Base-by-base conservation (phyloP, 2,888 invertebrate genomes). In the Acleris literana region DNA sequence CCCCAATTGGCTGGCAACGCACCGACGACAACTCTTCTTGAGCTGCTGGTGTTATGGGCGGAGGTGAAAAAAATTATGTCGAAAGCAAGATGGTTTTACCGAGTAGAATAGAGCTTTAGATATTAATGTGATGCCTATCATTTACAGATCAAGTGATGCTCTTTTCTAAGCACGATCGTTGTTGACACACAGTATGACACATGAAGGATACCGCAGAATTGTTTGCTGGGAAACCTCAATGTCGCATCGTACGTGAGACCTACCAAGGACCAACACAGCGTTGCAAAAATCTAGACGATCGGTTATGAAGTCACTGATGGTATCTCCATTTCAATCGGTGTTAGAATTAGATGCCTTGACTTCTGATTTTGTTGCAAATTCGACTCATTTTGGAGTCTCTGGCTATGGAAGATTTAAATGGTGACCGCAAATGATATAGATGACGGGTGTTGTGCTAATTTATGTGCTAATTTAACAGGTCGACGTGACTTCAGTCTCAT, bases 131-230 rank as follows among this genome's bases (percentile, higher is more conserved):
- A 22, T 22, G 22, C 22, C 29, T 29, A 1, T 29, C 1, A 29
- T 29, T 29, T 9, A 33, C 33, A 33, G 33, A 33, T 33, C 33
- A 33, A 33, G 11, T 33, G 33, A 11, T 11, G 33, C 33, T 33
- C 11, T 33, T 33, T 33, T 11, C 33, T 33, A 11, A 39, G 39
- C n/a, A 46, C 6, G 13, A 13, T 44, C 1, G 56, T 29, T 39
- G 54, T 51, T 65, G 60, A 65, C 22, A 46, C 33, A 60, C 48
- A n/a, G 17, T n/a, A 52, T 61, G 65, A 65, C 65, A 56, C 65
- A 65, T 29, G n/a, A 44, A 65, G 60, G 59, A 65, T 60, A 60
- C 56, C 29, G 33, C 51, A 52, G 44, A 46, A 44, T 56, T n/a
- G 49, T 44, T 25, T 29, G 18, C 44, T 22, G 65, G 60, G 33